phyloP scores from a whole-genome alignment of 2,113 vertebrate species.

The Crotalus horridus region DNA sequence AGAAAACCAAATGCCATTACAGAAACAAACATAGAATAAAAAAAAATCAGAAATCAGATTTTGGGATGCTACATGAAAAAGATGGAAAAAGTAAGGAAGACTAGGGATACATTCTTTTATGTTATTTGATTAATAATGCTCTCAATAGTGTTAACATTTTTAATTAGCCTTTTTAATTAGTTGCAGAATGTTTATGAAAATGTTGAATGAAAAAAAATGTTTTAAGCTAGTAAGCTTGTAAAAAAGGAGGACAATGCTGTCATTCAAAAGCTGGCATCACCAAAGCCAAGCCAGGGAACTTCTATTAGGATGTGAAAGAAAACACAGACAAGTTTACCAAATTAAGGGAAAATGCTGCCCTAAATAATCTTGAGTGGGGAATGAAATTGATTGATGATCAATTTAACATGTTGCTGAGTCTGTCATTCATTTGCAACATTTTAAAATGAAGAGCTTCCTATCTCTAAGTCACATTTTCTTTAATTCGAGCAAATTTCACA shows the following conservation, averaged over 20 bases:
- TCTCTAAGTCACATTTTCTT: background rate
- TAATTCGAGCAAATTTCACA: background rate
- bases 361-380: background rate
- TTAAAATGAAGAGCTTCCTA: background rate
- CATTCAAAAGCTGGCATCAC: background rate
- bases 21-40: background rate
- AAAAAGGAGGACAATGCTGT: background rate
- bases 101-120: background rate
- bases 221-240: background rate
- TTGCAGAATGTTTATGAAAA: background rate
- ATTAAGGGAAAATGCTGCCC: background rate
- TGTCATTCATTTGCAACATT: background rate
- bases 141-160: background rate
- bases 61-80: background rate
- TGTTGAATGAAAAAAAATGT: background rate
- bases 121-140: background rate
- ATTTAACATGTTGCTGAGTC: background rate
- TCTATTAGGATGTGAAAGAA: background rate
- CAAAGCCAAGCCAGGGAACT: background rate
- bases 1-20: background rate
- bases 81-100: background rate
- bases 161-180: background rate
- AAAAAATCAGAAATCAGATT: background rate
- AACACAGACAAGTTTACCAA: background rate
- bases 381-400: background rate